Evolutionary conservation across 2,797 vertebrate species (phyloP).

Genomic region (Myotis myotis): DNA sequence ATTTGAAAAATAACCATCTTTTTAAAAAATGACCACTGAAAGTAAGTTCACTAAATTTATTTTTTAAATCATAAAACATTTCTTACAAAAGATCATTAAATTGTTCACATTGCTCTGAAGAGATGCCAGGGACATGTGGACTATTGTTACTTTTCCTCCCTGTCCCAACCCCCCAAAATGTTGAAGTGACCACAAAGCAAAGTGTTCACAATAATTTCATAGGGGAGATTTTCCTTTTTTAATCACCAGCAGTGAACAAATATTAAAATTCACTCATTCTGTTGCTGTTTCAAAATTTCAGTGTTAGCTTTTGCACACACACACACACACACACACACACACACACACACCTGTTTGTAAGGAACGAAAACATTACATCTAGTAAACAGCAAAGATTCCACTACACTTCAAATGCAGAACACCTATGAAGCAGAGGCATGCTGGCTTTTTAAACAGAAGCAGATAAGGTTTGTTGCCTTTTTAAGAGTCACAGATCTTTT

Average conservation of each 20-base stretch:
- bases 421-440: conserved; percentile 94
- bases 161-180: conserved; percentile 74
- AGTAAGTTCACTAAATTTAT: conserved; percentile 87
- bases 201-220: conserved; percentile 87
- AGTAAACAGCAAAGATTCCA: conserved; percentile 86
- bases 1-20: conserved; percentile 59
- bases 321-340: too few relatives aligned
- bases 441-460: conserved; percentile 92
- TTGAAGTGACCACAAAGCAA: conserved; percentile 86
- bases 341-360: conserved; percentile 73
- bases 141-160: conserved; percentile 73
- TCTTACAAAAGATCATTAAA: conserved; percentile 90
- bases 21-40: conserved; percentile 80
- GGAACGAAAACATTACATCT: conserved; percentile 84
- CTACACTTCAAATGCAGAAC: conserved; percentile 90
- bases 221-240: conserved; percentile 81
- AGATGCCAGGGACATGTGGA: conserved; percentile 82
- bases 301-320: conserved; percentile 78
- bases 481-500: neutral
- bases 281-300: conserved; percentile 81
- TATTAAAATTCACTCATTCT: conserved; percentile 78
- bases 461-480: conserved; percentile 70
- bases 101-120: conserved; percentile 90
- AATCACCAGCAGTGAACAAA: conserved; percentile 85
- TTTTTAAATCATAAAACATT: conserved; percentile 86